A percentile compares a stretch with the other conserved stretches of the same genome.
These are phyloP conservation scores for Carettochelys insculpta DNA, from an alignment of 2,113 vertebrate genomes.

Conservation along the genomic window DNA sequence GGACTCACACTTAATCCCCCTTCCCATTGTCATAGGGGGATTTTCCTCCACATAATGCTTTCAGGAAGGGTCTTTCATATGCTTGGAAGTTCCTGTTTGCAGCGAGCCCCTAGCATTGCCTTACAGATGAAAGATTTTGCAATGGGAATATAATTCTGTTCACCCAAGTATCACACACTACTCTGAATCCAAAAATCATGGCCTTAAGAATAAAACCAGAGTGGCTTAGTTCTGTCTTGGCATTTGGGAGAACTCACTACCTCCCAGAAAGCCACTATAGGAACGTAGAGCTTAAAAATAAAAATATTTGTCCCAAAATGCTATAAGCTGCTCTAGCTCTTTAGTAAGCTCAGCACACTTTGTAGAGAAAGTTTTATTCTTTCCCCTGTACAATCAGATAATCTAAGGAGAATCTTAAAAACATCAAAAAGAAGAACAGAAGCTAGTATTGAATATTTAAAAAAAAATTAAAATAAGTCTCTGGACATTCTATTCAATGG, in stretches of 20 bases:
- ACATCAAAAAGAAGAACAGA: neutral
- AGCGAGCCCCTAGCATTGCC: neutral
- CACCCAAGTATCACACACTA: neutral
- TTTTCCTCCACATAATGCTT: neutral
- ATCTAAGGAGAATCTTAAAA: neutral
- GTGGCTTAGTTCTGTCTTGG: neutral
- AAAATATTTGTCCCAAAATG: neutral
- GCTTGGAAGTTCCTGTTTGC: fast-evolving
- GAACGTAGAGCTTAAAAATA: fast-evolving
- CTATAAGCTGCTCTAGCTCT: neutral
- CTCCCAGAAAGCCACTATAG: neutral
- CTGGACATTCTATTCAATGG: neutral
- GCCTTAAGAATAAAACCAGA: neutral
- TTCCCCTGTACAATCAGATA: neutral
- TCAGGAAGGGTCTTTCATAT: neutral
- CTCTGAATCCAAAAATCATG: neutral
- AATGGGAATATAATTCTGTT: neutral
- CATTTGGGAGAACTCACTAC: neutral
- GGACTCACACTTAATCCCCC: neutral
- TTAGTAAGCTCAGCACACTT: neutral
- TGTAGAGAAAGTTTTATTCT: neutral
- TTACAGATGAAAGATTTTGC: neutral
- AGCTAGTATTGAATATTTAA: too few species aligned
- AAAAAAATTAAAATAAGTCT: too few species aligned
- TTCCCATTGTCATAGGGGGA: neutral